phyloP scores from a whole-genome alignment of 1,140 invertebrate species.

The Nomia melanderi region DNA sequence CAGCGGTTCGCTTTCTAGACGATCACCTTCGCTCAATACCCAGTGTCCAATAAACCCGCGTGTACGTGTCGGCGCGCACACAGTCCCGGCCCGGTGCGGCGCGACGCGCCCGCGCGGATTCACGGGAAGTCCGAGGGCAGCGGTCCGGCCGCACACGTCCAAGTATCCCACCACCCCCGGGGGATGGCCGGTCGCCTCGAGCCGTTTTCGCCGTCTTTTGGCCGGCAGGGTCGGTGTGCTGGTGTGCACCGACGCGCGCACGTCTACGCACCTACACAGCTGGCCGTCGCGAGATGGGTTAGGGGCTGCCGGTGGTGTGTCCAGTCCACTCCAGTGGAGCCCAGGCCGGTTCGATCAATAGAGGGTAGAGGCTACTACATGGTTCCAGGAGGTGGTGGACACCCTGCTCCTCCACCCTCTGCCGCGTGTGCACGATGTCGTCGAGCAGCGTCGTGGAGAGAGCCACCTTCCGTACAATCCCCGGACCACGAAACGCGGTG shows the following conservation, averaged over 20 bases:
- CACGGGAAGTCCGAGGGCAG: conserved; percentile 19
- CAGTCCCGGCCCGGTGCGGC: too few species aligned
- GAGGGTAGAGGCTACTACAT: conserved; percentile 72
- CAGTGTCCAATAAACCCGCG: conserved; percentile 68
- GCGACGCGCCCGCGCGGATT: conserved; percentile 33
- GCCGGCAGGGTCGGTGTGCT: conserved; percentile 45
- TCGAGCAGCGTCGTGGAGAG: conserved; percentile 46
- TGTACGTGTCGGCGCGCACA: conserved; percentile 31
- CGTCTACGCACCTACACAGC: too few species aligned
- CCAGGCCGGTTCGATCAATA: conserved; percentile 75
- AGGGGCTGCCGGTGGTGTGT: conserved; percentile 70
- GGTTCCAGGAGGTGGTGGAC: conserved; percentile 74
- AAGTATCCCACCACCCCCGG: conserved; percentile 52
- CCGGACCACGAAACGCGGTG: conserved; percentile 32
- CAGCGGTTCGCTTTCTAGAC: conserved; percentile 64
- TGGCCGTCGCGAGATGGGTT: conserved; percentile 40
- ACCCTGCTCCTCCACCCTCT: conserved; percentile 55
- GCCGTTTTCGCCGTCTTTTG: conserved; percentile 68
- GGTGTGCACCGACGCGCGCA: conserved; percentile 5
- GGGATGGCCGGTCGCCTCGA: conserved; percentile 59
- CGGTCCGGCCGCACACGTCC: too few species aligned
- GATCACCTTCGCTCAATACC: conserved; percentile 75
- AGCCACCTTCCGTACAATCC: conserved; percentile 52
- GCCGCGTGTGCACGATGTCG: conserved; percentile 44
- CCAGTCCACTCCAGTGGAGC: conserved; percentile 74